Evolutionary conservation across 2,888 invertebrate species (phyloP), one percentile per base, ranked within the genome.

Genomic region (Timandra comae): DNA sequence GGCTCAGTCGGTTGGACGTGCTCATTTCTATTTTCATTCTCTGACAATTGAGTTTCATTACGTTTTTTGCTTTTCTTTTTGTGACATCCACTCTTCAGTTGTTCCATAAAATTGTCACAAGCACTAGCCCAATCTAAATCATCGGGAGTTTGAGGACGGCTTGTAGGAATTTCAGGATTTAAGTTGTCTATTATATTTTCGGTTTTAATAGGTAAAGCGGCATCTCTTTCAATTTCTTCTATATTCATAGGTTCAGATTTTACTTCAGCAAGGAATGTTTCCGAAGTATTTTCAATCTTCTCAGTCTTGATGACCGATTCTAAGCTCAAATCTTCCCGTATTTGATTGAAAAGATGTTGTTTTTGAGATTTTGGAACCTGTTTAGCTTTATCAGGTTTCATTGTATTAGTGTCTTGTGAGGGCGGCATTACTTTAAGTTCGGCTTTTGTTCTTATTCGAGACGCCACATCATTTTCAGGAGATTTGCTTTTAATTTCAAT

Each of bases 401-500:
- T 35, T 32, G 48, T 27, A n/a, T 39, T 20, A 32, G 39, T 60
- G 35, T 81, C 79, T 54, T 77, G 72, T 24, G 79, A 72, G n/a
- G 80, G 77, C 13, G 78, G 82, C 75, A 80, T 74, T 20, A 75
- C 88, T 73, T 95, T 96, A 23, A 95, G 77, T 75, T 95, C 95
- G 1, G 93, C 95, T 78, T 95, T 95, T 2, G 95, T 96, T 46
- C 95, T 87, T 57, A 95, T 95, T 59, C 94, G 87, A 7, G 93
- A 90, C 22, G 91, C 91, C 27, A 91, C 80, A 43, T 86, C 87
- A 37, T 71, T 77, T 65, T 86, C 86, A 11, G 80, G 77, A 22
- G 78, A 75, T 55, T 72, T 79, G 22, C 68, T 67, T 54, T 79
- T 77, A 12, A 55, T 27, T 29, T 82, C 77, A 25, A 46, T 43